Evolutionary conservation across 2,113 vertebrate genomes (phyloP), one percentile per base, ranked within the genome.

Genomic region (Mesembrinibis cayennensis): DNA sequence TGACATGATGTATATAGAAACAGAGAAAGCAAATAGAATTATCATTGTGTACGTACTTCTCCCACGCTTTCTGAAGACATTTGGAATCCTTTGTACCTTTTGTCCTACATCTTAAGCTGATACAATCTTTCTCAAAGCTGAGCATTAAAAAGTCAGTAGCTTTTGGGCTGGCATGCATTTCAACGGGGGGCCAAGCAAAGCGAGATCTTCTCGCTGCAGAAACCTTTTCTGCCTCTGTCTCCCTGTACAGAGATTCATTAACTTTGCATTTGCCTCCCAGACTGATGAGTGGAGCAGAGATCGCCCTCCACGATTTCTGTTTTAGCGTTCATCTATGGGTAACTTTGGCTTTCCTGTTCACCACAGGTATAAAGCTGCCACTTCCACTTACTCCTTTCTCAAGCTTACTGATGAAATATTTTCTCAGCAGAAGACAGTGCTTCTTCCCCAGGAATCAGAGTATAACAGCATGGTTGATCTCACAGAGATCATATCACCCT

Each of bases 261-360:
- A 88, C 85, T 82, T 92, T 80, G 11, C 22, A 49, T 96, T 89
- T 94, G 23, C 62, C 80, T 90, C 79, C 71, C 61, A 79, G 74
- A 62, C 18, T n/a, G 70, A 65, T 22, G 70, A 67, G 17, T 18
- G 73, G 58, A 69, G 56, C 56, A 69, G 73, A 85, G 40, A 9
- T 1, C 56, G 7, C 36, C 27, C 45, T 89, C 30, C 44, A 12
- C 5, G 20, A 0, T 29, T 88, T 56, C 83, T 45, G 5, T 62
- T 79, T 61, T 13, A 27, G 40, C n/a, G 21, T 10, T 87, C 11
- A 4, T 7, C 44, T 38, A 1, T 7, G 34, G 9, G 9, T 16
- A 32, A 44, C 56, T 87, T 84, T 67, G 73, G 38, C 89, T 94
- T 69, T 71, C 16, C 56, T 40, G 26, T 9, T 78, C 73, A 55